phyloP scores from a whole-genome alignment of 2,888 invertebrate species.

The Empis livida region DNA sequence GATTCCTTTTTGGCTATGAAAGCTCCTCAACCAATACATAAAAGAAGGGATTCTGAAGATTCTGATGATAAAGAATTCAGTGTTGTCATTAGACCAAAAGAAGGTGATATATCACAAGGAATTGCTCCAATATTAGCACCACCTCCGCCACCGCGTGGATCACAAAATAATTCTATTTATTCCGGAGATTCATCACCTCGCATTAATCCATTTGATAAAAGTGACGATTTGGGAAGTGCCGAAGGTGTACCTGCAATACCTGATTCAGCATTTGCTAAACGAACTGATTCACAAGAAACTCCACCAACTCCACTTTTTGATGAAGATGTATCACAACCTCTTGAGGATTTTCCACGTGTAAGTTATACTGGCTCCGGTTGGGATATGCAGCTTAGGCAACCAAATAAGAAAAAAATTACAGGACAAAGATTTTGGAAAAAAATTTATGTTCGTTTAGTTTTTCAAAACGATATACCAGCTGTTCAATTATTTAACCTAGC shows the following conservation, averaged over 20 bases:
- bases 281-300: constrained; percentile 57
- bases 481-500: constrained; percentile 74
- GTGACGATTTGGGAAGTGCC: constrained; percentile 26
- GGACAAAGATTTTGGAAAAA: constrained; percentile 97
- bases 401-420: constrained; percentile 92
- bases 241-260: constrained; percentile 23
- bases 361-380: constrained; percentile 73
- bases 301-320: constrained; percentile 90
- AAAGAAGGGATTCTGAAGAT: constrained; percentile 53
- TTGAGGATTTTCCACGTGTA: constrained; percentile 80
- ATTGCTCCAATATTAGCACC: constrained; percentile 64
- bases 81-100: constrained; percentile 55
- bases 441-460: constrained; percentile 69
- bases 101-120: constrained; percentile 30
- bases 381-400: constrained; percentile 93
- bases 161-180: constrained; percentile 19
- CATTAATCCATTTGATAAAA: constrained; percentile 66
- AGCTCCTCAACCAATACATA: constrained; percentile 41
- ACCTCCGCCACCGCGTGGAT: constrained; percentile 37
- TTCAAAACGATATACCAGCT: constrained; percentile 69
- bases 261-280: constrained; percentile 20
- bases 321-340: constrained; percentile 81
- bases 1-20: constrained; percentile 71
- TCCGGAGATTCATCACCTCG: constrained; percentile 49
- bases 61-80: constrained; percentile 70